Evolutionary conservation across 2,888 invertebrate genomes (phyloP).

Genomic region (Lasioglossum vierecki): DNA sequence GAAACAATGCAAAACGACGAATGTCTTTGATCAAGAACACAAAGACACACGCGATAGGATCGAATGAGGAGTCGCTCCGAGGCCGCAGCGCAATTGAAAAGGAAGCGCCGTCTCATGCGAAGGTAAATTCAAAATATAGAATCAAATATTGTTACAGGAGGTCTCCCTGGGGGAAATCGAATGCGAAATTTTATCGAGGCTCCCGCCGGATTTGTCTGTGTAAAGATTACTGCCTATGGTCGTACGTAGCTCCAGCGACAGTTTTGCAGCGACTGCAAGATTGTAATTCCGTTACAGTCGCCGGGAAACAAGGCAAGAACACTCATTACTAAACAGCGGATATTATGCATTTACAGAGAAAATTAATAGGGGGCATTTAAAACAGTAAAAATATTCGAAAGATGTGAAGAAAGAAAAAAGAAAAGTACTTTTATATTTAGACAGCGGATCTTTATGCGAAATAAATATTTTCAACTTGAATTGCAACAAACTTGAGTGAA

Average conservation of each 20-base stretch:
- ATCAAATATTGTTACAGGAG: constrained; percentile 2
- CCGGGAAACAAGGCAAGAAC: constrained; percentile 42
- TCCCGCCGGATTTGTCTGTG: background rate
- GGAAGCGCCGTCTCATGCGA: background rate
- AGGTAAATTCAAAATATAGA: constrained; percentile 6
- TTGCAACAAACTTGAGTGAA: too few species aligned
- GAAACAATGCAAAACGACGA: background rate
- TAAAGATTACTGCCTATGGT: constrained; percentile 9
- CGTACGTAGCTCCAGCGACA: constrained; percentile 1
- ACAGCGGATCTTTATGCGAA: too few species aligned
- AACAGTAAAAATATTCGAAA: too few species aligned
- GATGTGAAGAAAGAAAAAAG: too few species aligned
- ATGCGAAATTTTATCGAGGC: background rate
- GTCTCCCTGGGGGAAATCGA: background rate
- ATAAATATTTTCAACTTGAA: too few species aligned
- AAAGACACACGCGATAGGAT: background rate
- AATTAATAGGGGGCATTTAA: too few species aligned
- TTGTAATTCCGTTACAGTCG: constrained; percentile 52
- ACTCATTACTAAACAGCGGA: constrained; percentile 41
- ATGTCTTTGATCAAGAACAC: background rate
- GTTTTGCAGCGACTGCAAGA: background rate
- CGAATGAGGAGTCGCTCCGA: background rate
- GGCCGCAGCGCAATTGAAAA: background rate
- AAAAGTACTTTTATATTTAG: too few species aligned
- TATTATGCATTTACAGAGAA: too few species aligned